A percentile compares a stretch with the other conserved stretches of the same genome.
phyloP scores from a whole-genome alignment of 2,888 invertebrate genomes.

The Stratiomys singularior region DNA sequence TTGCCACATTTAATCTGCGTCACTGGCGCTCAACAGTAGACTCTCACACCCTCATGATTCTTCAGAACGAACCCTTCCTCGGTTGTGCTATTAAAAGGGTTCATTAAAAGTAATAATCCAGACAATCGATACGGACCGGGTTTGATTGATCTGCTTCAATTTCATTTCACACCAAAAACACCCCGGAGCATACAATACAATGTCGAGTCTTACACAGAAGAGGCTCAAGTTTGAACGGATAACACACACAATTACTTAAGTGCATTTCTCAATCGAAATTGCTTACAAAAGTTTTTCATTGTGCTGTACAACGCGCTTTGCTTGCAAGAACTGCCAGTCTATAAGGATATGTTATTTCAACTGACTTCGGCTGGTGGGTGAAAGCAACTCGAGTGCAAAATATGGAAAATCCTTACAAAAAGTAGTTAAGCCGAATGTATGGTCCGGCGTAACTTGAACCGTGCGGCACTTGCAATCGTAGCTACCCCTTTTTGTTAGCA shows the following conservation, averaged over 20 bases:
- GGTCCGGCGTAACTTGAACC: constrained; percentile 1
- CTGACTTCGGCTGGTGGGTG: constrained; percentile 16
- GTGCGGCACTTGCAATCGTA: constrained; percentile 33
- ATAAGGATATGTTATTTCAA: constrained; percentile 23
- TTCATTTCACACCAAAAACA: constrained; percentile 45
- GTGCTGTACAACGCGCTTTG: neutral
- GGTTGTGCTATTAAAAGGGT: constrained; percentile 22
- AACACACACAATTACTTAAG: constrained; percentile 40
- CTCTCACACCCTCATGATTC: constrained; percentile 21
- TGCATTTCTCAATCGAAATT: constrained; percentile 41
- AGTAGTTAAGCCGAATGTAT: constrained; percentile 9
- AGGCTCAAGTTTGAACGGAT: constrained; percentile 7
- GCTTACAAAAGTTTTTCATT: constrained; percentile 1
- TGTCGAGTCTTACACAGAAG: neutral
- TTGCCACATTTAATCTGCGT: constrained; percentile 21
- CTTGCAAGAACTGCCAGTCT: neutral
- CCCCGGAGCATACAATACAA: constrained; percentile 4
- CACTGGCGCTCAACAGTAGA: constrained; percentile 20
- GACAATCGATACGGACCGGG: constrained; percentile 37
- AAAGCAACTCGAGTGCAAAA: constrained; percentile 43
- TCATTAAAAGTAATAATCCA: constrained; percentile 45
- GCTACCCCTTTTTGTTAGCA: constrained; percentile 37
- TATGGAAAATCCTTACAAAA: constrained; percentile 44
- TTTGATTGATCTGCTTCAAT: constrained; percentile 46
- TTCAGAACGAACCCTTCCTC: constrained; percentile 14